A percentile compares a stretch with the other conserved stretches of the same genome.
Evolutionary conservation across 2,113 vertebrate genomes (phyloP).

Genomic region (Zosterops lateralis): DNA sequence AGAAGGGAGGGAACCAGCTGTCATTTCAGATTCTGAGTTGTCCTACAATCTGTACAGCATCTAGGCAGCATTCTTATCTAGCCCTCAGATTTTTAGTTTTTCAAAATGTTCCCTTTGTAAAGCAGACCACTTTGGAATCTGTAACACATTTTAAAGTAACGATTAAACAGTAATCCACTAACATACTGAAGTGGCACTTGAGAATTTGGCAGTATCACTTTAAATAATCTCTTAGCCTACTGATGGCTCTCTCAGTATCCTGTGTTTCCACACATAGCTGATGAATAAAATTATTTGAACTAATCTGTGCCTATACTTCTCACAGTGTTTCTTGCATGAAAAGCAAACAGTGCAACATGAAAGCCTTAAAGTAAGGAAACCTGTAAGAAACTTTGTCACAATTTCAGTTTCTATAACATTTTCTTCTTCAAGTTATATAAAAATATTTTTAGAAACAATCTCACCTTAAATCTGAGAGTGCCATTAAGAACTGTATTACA

Average conservation of each 20-base stretch:
- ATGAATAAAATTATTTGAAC: background rate
- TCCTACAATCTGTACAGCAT: background rate
- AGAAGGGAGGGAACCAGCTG: background rate
- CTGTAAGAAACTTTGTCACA: background rate
- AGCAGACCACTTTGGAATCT: background rate
- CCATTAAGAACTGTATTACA: background rate
- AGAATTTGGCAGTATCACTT: constrained; percentile 28
- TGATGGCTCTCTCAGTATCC: background rate
- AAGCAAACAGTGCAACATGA: background rate
- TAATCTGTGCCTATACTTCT: background rate
- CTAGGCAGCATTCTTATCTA: background rate
- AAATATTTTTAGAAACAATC: background rate
- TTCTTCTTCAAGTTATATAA: background rate
- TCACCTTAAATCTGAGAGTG: background rate
- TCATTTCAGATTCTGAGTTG: background rate
- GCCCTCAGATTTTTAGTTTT: background rate
- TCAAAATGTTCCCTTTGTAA: background rate
- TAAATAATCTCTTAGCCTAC: background rate
- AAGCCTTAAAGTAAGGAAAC: background rate
- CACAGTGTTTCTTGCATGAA: background rate
- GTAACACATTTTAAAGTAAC: background rate
- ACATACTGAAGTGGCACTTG: background rate
- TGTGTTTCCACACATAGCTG: background rate
- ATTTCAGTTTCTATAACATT: background rate
- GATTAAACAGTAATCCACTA: background rate